These are phyloP conservation scores for Chlamydotis undulata DNA, from an alignment of 2,113 vertebrate genomes.

Conservation along the genomic window DNA sequence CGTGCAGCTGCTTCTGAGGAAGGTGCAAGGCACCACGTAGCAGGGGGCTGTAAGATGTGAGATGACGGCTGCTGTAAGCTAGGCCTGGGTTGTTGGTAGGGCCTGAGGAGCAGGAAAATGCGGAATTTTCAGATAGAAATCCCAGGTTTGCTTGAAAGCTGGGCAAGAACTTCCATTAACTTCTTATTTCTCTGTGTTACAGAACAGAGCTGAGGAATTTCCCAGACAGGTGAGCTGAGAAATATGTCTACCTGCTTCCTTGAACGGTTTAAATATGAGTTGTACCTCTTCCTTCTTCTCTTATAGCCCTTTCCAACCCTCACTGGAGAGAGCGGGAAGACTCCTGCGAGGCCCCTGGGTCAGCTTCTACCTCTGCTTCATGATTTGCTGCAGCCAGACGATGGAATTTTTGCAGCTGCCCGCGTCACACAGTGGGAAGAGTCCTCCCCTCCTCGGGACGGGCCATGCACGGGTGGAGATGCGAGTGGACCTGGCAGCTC, in stretches of 20 bases:
- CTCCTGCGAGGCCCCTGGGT: background rate
- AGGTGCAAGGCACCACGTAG: too few relatives aligned
- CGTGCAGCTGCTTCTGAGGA: background rate
- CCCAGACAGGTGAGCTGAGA: background rate
- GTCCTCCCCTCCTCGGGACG: background rate
- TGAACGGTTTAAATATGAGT: background rate
- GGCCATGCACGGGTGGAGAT: accelerated
- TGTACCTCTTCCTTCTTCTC: background rate
- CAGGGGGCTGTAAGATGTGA: too few relatives aligned
- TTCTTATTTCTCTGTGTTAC: background rate
- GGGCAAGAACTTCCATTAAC: background rate
- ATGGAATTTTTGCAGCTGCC: too few relatives aligned
- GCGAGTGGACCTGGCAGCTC: background rate
- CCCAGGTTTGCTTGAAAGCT: background rate
- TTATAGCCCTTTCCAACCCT: background rate
- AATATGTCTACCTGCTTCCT: background rate
- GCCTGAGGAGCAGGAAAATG: background rate
- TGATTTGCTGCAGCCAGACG: too few relatives aligned
- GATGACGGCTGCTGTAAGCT: background rate
- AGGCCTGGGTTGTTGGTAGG: background rate
- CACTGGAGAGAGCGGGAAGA: background rate
- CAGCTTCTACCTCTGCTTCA: background rate
- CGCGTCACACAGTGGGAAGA: accelerated
- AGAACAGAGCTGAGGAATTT: background rate
- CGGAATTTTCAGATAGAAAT: background rate